These are phyloP conservation scores for Sorex maritimensis DNA, from an alignment of 2,797 vertebrate species.

Conservation along the genomic window DNA sequence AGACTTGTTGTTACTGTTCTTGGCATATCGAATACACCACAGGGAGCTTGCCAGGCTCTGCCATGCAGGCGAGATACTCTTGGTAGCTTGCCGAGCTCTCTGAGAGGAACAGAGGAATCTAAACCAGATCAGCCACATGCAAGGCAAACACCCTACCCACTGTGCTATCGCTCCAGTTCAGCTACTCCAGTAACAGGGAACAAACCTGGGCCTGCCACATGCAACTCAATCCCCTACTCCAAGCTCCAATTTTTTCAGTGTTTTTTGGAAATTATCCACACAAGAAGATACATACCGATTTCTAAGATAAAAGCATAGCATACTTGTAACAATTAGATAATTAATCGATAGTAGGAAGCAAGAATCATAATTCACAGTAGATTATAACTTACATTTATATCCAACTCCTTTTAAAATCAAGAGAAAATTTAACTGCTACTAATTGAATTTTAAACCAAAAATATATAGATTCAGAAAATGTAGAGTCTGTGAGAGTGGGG, in stretches of 20 bases:
- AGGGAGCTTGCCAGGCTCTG: too few species aligned
- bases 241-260: not conserved
- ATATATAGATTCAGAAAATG: constrained; percentile 40
- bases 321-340: constrained; percentile 40
- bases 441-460: constrained; percentile 23
- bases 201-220: too few species aligned
- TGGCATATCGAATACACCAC: too few species aligned
- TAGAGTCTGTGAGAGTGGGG: not conserved
- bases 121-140: too few species aligned
- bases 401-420: not conserved
- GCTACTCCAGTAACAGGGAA: too few species aligned
- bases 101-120: too few species aligned
- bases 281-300: not conserved
- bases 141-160: too few species aligned
- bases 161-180: too few species aligned
- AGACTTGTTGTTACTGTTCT: too few species aligned
- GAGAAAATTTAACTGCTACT: not conserved
- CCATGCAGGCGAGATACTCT: too few species aligned
- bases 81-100: too few species aligned
- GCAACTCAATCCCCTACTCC: not conserved
- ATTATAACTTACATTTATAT: constrained; percentile 14
- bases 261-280: not conserved
- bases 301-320: not conserved
- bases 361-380: constrained; percentile 18
- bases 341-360: not conserved